Conservation (phyloP, 2,113 vertebrate species). For the Orthochromis malagaraziensis region DNA sequence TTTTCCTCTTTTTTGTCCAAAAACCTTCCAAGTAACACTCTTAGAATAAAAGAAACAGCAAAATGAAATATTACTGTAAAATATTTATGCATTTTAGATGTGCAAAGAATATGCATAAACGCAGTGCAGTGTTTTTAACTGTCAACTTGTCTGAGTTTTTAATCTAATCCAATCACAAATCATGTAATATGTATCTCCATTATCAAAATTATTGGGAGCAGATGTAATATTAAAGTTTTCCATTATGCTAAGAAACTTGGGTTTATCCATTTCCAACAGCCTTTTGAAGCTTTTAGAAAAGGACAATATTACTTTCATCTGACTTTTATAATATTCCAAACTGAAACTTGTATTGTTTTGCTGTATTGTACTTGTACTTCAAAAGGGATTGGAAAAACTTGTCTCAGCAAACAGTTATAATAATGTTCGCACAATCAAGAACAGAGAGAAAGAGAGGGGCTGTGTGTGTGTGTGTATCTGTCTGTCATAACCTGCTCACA, state of each 20-base stretch:
- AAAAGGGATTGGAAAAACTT: background rate
- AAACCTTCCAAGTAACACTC: background rate
- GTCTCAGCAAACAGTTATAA: background rate
- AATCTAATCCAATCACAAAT: background rate
- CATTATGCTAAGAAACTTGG: background rate
- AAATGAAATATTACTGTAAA: background rate
- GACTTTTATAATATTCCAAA: background rate
- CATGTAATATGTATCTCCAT: background rate
- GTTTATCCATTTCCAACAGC: background rate
- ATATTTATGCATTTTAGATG: background rate
- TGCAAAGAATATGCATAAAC: background rate
- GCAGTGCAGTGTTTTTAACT: background rate
- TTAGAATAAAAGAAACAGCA: background rate
- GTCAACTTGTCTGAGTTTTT: background rate
- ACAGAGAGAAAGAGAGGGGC: background rate
- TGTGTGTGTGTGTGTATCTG: background rate
- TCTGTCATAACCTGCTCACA: conserved; percentile 28
- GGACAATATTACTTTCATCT: background rate
- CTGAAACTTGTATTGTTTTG: background rate
- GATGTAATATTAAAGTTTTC: background rate
- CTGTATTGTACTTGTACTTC: background rate
- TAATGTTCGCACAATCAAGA: conserved; percentile 17
- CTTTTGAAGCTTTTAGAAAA: background rate
- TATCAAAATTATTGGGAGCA: background rate
- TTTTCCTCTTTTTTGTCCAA: background rate